Conservation (phyloP, 2,797 vertebrate species). For the Sebastes steindachneri region DNA sequence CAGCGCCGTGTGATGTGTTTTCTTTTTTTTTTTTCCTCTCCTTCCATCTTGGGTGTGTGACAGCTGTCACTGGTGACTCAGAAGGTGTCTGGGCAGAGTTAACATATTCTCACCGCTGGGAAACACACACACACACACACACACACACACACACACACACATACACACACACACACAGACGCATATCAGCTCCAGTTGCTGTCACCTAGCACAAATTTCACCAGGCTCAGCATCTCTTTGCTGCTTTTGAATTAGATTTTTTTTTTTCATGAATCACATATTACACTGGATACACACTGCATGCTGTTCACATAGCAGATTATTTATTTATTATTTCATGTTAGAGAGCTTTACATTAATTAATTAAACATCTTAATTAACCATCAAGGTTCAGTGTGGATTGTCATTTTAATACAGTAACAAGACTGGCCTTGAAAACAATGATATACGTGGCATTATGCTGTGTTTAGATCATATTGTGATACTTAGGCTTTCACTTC, state of each 20-base stretch:
- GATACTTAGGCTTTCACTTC: neutral
- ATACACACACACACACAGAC: constrained; percentile 15
- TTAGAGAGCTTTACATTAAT: neutral
- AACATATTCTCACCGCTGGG: constrained; percentile 65
- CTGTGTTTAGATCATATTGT: neutral
- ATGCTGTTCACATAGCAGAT: neutral
- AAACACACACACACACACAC: constrained; percentile 46
- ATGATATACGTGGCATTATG: neutral
- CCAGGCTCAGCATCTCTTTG: constrained; percentile 61
- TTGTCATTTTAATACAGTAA: neutral
- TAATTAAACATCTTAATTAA: neutral
- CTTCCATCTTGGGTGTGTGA: constrained; percentile 73
- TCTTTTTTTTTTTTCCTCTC: constrained; percentile 33
- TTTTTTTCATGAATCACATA: constrained; percentile 17
- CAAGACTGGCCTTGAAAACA: neutral
- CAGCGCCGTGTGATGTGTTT: constrained; percentile 48
- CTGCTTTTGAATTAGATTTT: constrained; percentile 38
- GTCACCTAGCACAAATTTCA: constrained; percentile 58
- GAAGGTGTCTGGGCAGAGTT: constrained; percentile 77
- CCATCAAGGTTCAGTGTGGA: neutral
- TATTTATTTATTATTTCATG: neutral
- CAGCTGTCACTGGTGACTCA: constrained; percentile 80
- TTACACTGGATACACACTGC: constrained; percentile 4
- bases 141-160: constrained; percentile 20
- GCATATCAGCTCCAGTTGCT: constrained; percentile 52